Evolutionary conservation across 2,113 vertebrate species (phyloP).

Genomic region (Puffinus mauretanicus): DNA sequence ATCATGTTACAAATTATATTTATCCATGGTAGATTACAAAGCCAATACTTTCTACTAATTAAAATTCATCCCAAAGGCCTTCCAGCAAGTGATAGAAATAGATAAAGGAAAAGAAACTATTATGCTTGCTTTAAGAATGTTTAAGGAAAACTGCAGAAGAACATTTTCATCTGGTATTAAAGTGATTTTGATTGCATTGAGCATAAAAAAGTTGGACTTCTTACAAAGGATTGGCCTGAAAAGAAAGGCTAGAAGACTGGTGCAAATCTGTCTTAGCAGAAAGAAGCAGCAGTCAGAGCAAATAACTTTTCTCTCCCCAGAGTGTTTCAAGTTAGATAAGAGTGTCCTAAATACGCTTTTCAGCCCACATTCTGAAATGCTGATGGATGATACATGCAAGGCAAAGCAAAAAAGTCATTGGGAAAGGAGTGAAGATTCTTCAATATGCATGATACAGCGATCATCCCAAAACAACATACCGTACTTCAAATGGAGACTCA

Average conservation of each 20-base stretch:
- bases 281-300: constrained; percentile 28
- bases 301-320: constrained; percentile 20
- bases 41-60: background rate
- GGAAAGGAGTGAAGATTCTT: background rate
- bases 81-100: background rate
- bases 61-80: background rate
- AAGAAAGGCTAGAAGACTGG: constrained; percentile 14
- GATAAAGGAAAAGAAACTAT: background rate
- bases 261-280: constrained; percentile 10
- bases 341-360: background rate
- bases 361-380: constrained; percentile 37
- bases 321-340: background rate
- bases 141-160: background rate
- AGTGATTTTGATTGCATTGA: constrained; percentile 9
- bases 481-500: background rate
- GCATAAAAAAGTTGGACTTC: constrained; percentile 26
- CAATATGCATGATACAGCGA: background rate
- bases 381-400: background rate
- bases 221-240: constrained; percentile 34
- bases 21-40: background rate
- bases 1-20: background rate
- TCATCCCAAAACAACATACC: background rate
- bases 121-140: background rate
- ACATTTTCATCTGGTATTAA: background rate
- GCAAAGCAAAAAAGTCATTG: constrained; percentile 1